Conservation (phyloP, 2,888 invertebrate genomes). For the Timema cristinae region DNA sequence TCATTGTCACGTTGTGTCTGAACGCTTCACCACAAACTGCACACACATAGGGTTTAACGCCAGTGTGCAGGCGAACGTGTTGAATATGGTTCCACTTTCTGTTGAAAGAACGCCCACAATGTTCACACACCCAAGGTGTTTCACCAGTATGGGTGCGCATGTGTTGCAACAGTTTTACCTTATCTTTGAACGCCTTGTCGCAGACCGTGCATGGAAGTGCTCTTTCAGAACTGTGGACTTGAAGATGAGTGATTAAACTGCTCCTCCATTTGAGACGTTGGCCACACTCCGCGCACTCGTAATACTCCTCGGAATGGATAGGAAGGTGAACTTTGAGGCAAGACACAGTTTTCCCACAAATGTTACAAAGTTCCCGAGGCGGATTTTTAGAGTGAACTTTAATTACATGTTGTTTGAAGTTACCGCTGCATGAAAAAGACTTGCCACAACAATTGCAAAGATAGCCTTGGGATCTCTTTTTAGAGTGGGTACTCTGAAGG, state of each 20-base stretch:
- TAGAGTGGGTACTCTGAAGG: no score
- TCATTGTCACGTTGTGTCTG: constrained; percentile 23
- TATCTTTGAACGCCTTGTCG: constrained; percentile 21
- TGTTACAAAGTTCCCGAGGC: constrained; percentile 15
- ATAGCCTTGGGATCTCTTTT: neutral
- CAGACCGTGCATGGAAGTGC: constrained; percentile 19
- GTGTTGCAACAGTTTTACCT: constrained; percentile 19
- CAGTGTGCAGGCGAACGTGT: constrained; percentile 21
- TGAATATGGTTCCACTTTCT: constrained; percentile 23
- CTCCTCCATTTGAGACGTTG: constrained; percentile 1
- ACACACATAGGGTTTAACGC: constrained; percentile 20
- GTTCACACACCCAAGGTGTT: constrained; percentile 16
- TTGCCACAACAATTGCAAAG: constrained; percentile 11
- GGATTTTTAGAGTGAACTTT: constrained; percentile 15
- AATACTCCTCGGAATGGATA: constrained; percentile 16
- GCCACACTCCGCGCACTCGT: constrained; percentile 19
- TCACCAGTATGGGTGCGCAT: constrained; percentile 20
- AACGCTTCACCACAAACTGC: constrained; percentile 18
- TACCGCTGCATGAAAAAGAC: neutral
- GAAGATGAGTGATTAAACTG: constrained; percentile 15
- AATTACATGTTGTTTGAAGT: constrained; percentile 14
- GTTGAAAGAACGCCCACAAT: constrained; percentile 16
- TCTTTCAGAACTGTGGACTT: constrained; percentile 18
- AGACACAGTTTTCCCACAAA: constrained; percentile 19
- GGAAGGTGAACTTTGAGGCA: constrained; percentile 17